Conservation (phyloP, 2,797 vertebrate genomes). For the Gallinago nigripennis region DNA sequence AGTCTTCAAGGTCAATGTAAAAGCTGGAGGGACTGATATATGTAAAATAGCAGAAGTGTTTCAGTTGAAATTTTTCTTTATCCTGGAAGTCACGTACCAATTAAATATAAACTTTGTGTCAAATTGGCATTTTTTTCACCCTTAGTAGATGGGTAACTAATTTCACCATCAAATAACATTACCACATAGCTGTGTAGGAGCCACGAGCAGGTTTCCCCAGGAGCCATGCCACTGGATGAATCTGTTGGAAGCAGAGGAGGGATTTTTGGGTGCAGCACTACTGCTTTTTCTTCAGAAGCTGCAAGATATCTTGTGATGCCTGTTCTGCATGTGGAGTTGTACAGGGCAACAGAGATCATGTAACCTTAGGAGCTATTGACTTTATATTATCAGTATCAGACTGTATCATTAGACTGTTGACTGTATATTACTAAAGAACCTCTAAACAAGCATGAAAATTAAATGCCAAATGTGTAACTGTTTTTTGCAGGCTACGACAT, state of each 20-base stretch:
- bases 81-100: neutral
- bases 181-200: neutral
- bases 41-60: neutral
- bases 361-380: neutral
- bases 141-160: neutral
- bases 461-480: neutral
- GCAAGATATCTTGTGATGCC: neutral
- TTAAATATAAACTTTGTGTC: neutral
- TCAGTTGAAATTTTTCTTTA: neutral
- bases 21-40: neutral
- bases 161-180: neutral
- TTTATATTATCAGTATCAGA: neutral
- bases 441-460: neutral
- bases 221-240: neutral
- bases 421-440: neutral
- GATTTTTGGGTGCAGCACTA: neutral
- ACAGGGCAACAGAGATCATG: neutral
- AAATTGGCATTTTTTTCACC: neutral
- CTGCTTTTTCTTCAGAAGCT: neutral
- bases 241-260: neutral
- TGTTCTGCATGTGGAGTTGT: neutral
- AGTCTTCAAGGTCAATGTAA: neutral
- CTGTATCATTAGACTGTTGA: neutral
- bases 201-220: neutral
- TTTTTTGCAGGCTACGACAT: slow-evolving; percentile 92